Conservation (phyloP, 2,113 vertebrate species). For the Pyxicephalus adspersus region DNA sequence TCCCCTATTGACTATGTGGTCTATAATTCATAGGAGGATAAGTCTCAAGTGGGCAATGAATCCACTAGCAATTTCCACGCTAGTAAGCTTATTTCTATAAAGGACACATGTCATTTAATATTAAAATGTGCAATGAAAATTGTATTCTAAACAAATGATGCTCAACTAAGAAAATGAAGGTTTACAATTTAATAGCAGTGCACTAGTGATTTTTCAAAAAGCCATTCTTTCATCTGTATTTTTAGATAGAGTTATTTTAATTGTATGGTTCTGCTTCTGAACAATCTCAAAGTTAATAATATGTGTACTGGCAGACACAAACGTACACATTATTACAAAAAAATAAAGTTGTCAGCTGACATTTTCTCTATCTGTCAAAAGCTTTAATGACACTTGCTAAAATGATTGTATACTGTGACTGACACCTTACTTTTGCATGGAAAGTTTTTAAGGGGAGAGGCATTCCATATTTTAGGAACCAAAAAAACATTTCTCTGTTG, state of each 20-base stretch:
- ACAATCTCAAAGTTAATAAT: slow-evolving; percentile 22
- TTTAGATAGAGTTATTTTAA: slow-evolving; percentile 11
- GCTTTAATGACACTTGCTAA: background rate
- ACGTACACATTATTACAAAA: slow-evolving; percentile 15
- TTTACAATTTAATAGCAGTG: slow-evolving; percentile 16
- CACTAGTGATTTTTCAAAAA: background rate
- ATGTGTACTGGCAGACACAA: slow-evolving; percentile 15
- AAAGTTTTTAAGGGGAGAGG: too few relatives aligned
- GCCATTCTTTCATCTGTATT: slow-evolving; percentile 6
- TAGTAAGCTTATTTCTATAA: slow-evolving; percentile 19
- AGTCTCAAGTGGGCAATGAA: slow-evolving; percentile 45
- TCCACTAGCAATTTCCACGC: slow-evolving; percentile 36
- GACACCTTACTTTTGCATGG: too few relatives aligned
- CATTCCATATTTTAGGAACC: too few relatives aligned
- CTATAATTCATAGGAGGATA: slow-evolving; percentile 36
- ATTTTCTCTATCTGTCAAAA: slow-evolving; percentile 7
- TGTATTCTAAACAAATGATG: slow-evolving; percentile 28
- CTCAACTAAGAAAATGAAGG: background rate
- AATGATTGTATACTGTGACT: too few relatives aligned
- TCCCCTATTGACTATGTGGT: slow-evolving; percentile 23
- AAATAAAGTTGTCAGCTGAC: slow-evolving; percentile 7
- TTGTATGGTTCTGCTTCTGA: slow-evolving; percentile 20
- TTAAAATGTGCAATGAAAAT: slow-evolving; percentile 15
- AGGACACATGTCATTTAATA: background rate
- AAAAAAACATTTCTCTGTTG: too few relatives aligned